phyloP scores from a whole-genome alignment of 2,113 vertebrate genomes.

The Danio rerio region GRCz12tu NC_133183.1:16785001-16785500 shows the following conservation, averaged over 20 bases:
- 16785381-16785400: neutral
- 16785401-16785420: neutral
- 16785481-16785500: conserved; percentile 2
- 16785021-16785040: neutral
- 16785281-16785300: neutral
- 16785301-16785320: neutral
- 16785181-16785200: too few species aligned
- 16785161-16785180: too few species aligned
- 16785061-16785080: neutral
- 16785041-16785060: neutral
- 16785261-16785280: neutral
- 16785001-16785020: neutral
- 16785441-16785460: neutral
- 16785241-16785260: neutral
- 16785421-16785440: neutral
- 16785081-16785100: neutral
- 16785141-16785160: too few species aligned
- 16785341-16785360: neutral
- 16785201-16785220: neutral
- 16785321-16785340: neutral
- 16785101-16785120: neutral
- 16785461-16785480: neutral
- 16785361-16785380: neutral
- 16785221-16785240: neutral
- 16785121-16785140: too few species aligned